A percentile compares a stretch with the other conserved stretches of the same genome.
phyloP scores from a whole-genome alignment of 2,888 invertebrate species.

The Melipona bicolor region DNA sequence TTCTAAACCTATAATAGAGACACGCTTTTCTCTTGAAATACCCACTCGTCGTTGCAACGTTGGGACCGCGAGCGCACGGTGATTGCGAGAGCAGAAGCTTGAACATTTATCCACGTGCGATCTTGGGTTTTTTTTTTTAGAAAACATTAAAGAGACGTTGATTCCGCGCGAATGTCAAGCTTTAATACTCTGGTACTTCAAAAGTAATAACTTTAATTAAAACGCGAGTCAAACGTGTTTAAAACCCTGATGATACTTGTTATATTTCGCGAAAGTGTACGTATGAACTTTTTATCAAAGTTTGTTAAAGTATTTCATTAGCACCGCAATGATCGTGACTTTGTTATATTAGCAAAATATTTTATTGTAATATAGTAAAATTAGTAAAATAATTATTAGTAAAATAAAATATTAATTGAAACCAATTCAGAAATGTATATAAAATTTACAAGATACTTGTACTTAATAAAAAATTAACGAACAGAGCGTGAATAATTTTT shows the following conservation, averaged over 20 bases:
- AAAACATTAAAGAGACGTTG: background rate
- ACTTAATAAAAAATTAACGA: too few relatives aligned
- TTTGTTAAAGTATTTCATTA: too few relatives aligned
- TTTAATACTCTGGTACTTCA: background rate
- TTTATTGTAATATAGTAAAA: too few relatives aligned
- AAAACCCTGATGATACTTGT: background rate
- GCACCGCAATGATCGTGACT: too few relatives aligned
- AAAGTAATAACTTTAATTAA: background rate
- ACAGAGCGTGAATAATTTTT: too few relatives aligned
- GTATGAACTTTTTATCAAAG: background rate
- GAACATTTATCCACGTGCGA: conserved; percentile 5
- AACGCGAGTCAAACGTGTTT: background rate
- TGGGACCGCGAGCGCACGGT: background rate
- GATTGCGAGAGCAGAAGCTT: background rate
- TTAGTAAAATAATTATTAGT: too few relatives aligned
- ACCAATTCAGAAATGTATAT: too few relatives aligned
- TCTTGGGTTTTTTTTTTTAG: background rate
- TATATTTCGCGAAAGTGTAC: background rate
- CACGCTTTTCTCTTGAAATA: background rate
- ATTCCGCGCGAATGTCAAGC: background rate
- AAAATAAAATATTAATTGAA: too few relatives aligned
- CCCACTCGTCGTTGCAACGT: background rate
- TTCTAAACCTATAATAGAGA: background rate
- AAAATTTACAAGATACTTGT: too few relatives aligned
- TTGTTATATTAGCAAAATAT: too few relatives aligned